Base-by-base conservation (phyloP, 2,797 vertebrate genomes). In the Sebastes vulpes region DNA sequence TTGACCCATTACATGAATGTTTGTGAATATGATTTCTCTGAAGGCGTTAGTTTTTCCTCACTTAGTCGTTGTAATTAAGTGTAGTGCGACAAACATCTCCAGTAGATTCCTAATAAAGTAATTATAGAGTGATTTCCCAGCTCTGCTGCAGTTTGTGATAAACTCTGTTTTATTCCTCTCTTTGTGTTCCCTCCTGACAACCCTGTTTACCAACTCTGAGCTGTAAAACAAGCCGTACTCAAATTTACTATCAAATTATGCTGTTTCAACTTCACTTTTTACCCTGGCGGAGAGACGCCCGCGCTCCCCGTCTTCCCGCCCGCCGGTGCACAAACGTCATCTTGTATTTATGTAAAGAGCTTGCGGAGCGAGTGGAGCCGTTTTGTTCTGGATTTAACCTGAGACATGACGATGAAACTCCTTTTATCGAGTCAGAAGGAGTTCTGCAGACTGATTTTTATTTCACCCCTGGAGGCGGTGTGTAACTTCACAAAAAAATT, bases 401-500 rank as follows among this genome's bases (percentile, higher is more conserved):
- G 46, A 50, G 46, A 50, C 18, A n/a, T 0, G 8, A 50, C 46
- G 46, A 50, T 50, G 18, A 50, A n/a, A 50, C 46, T 50, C 46
- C 46, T 50, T 50, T 50, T n/a, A 50, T 50, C 18, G 8, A 50
- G 16, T 0, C 1, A 50, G 46, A 50, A 50, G 46, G 18, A 48
- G 18, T 0, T 50, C 46, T 20, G 46, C 46, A 50, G 46, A n/a
- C 46, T 50, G 46, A 50, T 50, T 50, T 46, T 50, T n/a, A 50
- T 50, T 50, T 50, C 8, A 50, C 46, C 46, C 46, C 46, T 46
- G 31, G 72, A 79, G 84, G 58, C 28, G 4, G 35, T 26, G 46
- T 26, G 77, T 18, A 70, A 32, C 72, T 64, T 71, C 50, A 73
- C 32, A 50, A 50, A 50, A 54, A 80, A 81, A 3, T 14, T 54